Evolutionary conservation across 2,888 invertebrate species (phyloP).

Genomic region (Heliconius aoede): DNA sequence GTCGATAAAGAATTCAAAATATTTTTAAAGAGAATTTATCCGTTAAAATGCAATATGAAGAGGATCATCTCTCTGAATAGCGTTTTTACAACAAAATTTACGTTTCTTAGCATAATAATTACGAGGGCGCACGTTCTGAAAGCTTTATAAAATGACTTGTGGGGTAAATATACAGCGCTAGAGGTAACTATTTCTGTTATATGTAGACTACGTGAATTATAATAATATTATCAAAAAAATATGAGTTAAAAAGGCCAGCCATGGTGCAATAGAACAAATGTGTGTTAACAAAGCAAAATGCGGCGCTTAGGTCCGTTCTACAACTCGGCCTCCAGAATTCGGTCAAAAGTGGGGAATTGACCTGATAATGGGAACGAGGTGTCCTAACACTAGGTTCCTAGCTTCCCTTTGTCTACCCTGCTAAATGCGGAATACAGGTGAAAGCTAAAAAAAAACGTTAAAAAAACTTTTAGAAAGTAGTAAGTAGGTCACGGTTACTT

Average conservation of each 20-base stretch:
- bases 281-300: too few species aligned
- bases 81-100: conserved; percentile 57
- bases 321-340: too few species aligned
- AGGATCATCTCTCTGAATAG: conserved; percentile 36
- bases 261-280: too few species aligned
- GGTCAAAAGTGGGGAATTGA: too few species aligned
- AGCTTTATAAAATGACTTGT: conserved; percentile 51
- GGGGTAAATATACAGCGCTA: conserved; percentile 49
- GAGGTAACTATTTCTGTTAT: not conserved
- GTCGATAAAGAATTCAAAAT: not conserved
- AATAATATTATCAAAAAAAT: not conserved
- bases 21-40: conserved; percentile 13
- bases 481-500: not conserved
- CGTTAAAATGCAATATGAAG: conserved; percentile 34
- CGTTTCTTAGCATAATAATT: conserved; percentile 62
- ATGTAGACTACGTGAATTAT: not conserved
- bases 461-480: too few species aligned
- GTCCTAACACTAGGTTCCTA: too few species aligned
- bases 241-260: too few species aligned
- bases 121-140: conserved; percentile 56
- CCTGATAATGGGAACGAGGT: too few species aligned
- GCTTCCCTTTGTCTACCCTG: too few species aligned
- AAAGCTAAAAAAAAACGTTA: too few species aligned
- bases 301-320: too few species aligned
- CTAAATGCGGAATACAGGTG: too few species aligned